These are phyloP conservation scores for Drosophila aldrichi DNA, from an alignment of 2,888 invertebrate species.

Conservation along the genomic window DNA sequence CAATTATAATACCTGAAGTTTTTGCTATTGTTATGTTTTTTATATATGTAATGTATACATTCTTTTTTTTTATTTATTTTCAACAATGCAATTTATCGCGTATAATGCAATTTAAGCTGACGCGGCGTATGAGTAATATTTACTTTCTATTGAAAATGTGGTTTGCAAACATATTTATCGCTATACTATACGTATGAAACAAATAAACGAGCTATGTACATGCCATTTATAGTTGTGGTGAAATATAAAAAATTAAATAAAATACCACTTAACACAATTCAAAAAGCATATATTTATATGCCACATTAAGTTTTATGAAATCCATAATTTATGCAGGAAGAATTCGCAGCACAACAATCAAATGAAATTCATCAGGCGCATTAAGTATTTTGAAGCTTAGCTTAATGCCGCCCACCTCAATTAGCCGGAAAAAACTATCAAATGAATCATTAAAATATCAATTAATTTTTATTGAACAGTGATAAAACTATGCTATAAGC, in stretches of 20 bases:
- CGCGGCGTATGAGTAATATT: slow-evolving; percentile 33
- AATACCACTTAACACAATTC: not conserved
- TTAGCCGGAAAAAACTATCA: slow-evolving; percentile 35
- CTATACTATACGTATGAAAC: not conserved
- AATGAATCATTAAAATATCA: slow-evolving; percentile 67
- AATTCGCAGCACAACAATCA: not conserved
- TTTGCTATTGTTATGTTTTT: slow-evolving; percentile 8
- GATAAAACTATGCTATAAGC: not conserved
- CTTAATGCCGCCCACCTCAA: slow-evolving; percentile 40
- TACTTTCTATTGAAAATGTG: slow-evolving; percentile 24
- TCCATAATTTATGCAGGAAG: not conserved
- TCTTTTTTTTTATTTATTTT: not conserved
- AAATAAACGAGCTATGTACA: not conserved
- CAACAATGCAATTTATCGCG: slow-evolving; percentile 41
- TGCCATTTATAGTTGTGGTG: not conserved
- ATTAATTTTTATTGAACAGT: slow-evolving; percentile 63
- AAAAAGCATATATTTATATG: not conserved
- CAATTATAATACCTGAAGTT: slow-evolving; percentile 50
- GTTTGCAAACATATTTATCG: slow-evolving; percentile 4
- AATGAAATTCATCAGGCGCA: not conserved
- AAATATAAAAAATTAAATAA: not conserved
- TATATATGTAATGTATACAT: not conserved
- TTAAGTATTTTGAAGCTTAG: slow-evolving; percentile 23
- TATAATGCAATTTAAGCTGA: slow-evolving; percentile 39
- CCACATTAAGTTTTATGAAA: not conserved